Evolutionary conservation across 1,140 invertebrate species (phyloP), one percentile per base, ranked within the genome.

Genomic region (Tetranychus cinnabarinus): DNA sequence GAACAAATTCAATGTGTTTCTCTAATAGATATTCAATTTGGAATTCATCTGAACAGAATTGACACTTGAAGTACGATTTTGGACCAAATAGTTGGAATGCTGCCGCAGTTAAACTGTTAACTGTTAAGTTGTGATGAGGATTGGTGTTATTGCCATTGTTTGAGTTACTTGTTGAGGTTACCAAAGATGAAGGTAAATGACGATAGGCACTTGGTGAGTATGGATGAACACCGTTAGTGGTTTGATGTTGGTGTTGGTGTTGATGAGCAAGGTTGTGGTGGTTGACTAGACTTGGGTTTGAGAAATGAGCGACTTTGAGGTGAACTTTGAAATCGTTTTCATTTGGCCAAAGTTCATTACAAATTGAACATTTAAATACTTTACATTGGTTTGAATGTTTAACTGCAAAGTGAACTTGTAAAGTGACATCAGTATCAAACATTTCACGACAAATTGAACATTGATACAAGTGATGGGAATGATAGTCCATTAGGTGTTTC

Each of bases 391-490:
- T n/a, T 86, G 61, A 52, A 69, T 95, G 89, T 56, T 87, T 83
- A 23, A 88, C 83, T 6, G 85, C 82, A 68, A 92, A 87, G 69
- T 95, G 89, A 0, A 90, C 81, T 74, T 89, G 86, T 10, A 68
- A 58, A 6, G 57, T 70, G 7, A 87, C 82, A 70, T 87, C 84
- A 0, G 85, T 85, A 64, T 93, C 88, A 70, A 92, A 92, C 50
- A 88, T 80, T 68, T 92, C 88, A 67, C 85, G 84, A 71, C 89
- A 96, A 2, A 93, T 72, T 3, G 82, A 77, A 70, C 89, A 93
- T 60, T 86, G 79, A 68, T 85, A 91, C 34, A 92, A 73, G 67
- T 86, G 84, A 70, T 88, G 82, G 1, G 88, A 82, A 66, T 96
- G 89, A n/a, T 82, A 78, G 62, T 92, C 86, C 71, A 77, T 73